Conservation (phyloP, 92 coral and sea anemone genomes). For the Parazoanthus swiftii region DNA sequence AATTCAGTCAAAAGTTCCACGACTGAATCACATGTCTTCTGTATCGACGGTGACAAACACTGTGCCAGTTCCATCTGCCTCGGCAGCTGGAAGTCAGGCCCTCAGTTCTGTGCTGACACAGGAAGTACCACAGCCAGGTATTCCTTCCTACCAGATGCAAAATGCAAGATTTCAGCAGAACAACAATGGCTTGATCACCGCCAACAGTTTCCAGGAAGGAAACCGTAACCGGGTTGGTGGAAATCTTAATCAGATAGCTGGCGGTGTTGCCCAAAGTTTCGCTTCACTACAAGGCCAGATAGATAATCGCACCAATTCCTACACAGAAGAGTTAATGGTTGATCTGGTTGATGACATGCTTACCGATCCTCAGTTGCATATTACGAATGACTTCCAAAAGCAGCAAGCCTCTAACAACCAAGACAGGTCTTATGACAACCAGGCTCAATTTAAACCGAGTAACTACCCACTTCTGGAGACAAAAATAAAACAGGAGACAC, state of each 20-base stretch:
- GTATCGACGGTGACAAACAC: conserved; percentile 32
- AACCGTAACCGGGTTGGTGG: conserved; percentile 29
- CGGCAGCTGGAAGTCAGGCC: not conserved
- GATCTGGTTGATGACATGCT: conserved; percentile 34
- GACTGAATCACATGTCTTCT: conserved; percentile 34
- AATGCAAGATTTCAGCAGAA: conserved; percentile 8
- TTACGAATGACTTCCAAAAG: conserved; percentile 14
- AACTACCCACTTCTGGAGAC: conserved; percentile 10
- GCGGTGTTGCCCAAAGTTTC: not conserved
- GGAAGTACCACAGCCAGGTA: conserved; percentile 6
- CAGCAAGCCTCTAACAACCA: conserved; percentile 4
- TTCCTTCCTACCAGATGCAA: conserved; percentile 6
- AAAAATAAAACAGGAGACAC: conserved; percentile 35
- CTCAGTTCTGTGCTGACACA: not conserved
- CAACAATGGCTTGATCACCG: conserved; percentile 15
- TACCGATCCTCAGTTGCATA: conserved; percentile 20
- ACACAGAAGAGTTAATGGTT: conserved; percentile 30
- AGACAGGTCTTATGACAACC: conserved; percentile 15
- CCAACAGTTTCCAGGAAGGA: conserved; percentile 12
- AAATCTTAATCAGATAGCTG: not conserved
- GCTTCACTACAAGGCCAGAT: not conserved
- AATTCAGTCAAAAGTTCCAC: conserved; percentile 25
- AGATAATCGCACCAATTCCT: not conserved
- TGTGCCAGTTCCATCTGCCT: not conserved
- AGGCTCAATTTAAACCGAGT: conserved; percentile 5